These are phyloP conservation scores for Ariopsis seemanni DNA, from an alignment of 2,113 vertebrate genomes.

Conservation along the genomic window DNA sequence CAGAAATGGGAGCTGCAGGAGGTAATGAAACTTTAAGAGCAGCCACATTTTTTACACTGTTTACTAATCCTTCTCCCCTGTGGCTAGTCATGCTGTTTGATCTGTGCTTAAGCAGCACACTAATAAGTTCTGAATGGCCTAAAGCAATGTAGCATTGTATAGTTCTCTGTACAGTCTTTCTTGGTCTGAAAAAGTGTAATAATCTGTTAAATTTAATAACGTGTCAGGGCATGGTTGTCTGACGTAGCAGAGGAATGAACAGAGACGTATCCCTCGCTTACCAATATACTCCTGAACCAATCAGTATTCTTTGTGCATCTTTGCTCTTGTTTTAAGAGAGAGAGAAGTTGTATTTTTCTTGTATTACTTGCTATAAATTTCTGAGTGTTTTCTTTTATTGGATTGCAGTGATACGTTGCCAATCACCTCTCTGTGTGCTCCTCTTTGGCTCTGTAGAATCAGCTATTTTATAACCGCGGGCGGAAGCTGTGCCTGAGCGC, in stretches of 20 bases:
- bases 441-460: constrained; percentile 74
- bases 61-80: background rate
- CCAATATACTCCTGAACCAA: background rate
- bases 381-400: constrained; percentile 12
- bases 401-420: constrained; percentile 6
- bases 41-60: constrained; percentile 30
- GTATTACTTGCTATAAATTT: constrained; percentile 5
- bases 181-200: constrained; percentile 10
- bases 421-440: constrained; percentile 38
- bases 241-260: background rate
- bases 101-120: constrained; percentile 3
- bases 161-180: background rate
- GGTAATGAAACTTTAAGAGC: constrained; percentile 69
- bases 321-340: background rate
- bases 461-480: constrained; percentile 80
- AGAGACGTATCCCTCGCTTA: background rate
- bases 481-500: constrained; percentile 85
- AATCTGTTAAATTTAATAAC: constrained; percentile 14
- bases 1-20: constrained; percentile 89
- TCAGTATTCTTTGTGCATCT: background rate
- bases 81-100: background rate
- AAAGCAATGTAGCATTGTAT: background rate
- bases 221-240: constrained; percentile 13
- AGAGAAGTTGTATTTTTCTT: background rate
- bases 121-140: constrained; percentile 24